Conservation (phyloP, 2,797 vertebrate species). For the Halcyon smyrnensis region DNA sequence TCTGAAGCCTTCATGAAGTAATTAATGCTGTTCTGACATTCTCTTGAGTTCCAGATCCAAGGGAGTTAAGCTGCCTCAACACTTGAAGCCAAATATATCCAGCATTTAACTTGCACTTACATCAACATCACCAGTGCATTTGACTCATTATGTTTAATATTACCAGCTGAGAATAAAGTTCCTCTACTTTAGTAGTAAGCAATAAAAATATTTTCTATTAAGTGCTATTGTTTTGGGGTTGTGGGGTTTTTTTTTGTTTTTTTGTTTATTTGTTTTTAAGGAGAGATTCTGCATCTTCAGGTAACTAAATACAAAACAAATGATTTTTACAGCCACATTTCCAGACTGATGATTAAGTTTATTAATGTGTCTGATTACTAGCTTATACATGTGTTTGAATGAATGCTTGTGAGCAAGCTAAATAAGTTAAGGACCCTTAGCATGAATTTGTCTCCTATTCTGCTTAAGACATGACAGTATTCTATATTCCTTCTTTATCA, state of each 20-base stretch:
- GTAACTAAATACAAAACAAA: neutral
- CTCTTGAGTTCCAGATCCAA: neutral
- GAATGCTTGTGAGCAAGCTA: neutral
- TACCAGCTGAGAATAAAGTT: neutral
- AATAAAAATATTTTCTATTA: neutral
- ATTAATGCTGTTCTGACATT: slow-evolving; percentile 34
- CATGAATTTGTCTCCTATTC: neutral
- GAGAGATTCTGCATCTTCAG: neutral
- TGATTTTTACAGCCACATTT: neutral
- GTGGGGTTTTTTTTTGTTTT: neutral
- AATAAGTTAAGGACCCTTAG: neutral
- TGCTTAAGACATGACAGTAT: neutral
- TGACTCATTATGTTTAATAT: neutral
- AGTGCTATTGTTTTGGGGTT: neutral
- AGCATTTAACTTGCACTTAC: neutral
- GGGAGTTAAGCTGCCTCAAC: slow-evolving; percentile 9
- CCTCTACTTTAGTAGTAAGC: neutral
- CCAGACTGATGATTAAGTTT: neutral
- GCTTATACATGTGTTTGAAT: neutral
- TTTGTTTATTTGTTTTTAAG: neutral
- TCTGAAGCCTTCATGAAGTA: neutral
- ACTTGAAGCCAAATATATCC: neutral
- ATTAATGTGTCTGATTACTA: neutral
- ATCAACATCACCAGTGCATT: slow-evolving; percentile 2
- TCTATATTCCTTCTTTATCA: neutral